phyloP scores from a whole-genome alignment of 2,797 vertebrate genomes.

The Ceyx erithaca region DNA sequence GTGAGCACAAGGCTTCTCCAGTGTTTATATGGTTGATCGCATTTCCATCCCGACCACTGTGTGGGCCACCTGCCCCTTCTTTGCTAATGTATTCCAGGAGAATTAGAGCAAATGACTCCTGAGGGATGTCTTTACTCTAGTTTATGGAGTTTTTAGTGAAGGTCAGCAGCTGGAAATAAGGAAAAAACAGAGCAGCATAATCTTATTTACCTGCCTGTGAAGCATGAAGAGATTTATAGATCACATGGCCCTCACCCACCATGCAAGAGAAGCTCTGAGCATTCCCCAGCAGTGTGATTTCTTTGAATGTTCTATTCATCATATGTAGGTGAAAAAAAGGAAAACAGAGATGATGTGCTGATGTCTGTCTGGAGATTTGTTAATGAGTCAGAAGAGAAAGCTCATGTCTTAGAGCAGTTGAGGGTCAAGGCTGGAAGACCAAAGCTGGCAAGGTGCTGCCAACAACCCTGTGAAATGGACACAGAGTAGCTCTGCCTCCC shows the following conservation, averaged over 20 bases:
- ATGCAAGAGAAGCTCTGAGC: not conserved
- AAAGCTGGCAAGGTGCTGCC: not conserved
- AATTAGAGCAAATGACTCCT: conserved; percentile 6
- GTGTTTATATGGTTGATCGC: not conserved
- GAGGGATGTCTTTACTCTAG: not conserved
- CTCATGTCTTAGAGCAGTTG: not conserved
- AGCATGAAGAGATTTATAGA: not conserved
- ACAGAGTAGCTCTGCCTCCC: not conserved
- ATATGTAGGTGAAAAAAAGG: not conserved
- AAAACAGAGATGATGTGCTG: not conserved
- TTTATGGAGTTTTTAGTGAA: not conserved
- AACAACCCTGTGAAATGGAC: not conserved
- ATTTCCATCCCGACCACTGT: not conserved
- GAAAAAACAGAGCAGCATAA: not conserved
- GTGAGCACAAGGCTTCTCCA: not conserved
- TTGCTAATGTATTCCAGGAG: not conserved
- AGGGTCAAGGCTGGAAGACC: not conserved
- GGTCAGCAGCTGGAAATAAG: conserved; percentile 8
- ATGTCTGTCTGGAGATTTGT: not conserved
- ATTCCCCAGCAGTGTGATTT: not conserved
- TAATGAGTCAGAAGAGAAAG: not conserved
- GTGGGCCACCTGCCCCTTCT: not conserved
- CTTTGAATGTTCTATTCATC: not conserved
- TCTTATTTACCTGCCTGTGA: not conserved
- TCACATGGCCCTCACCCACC: not conserved